phyloP scores from a whole-genome alignment of 2,797 vertebrate species.

The Nyctalus aviator region DNA sequence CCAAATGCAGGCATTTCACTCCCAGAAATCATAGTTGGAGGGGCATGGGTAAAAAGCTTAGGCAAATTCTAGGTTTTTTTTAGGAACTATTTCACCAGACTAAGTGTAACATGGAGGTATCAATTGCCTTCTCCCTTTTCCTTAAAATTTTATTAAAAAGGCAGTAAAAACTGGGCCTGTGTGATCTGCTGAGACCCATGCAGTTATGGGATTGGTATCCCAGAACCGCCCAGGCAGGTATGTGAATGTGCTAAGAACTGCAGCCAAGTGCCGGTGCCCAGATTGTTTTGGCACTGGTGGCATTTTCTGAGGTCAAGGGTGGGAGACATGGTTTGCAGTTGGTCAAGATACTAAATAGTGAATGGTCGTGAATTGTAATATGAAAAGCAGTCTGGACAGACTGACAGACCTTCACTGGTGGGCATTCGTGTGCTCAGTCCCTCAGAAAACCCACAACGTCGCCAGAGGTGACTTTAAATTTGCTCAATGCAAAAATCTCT shows the following conservation, averaged over 20 bases:
- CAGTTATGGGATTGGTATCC: not conserved
- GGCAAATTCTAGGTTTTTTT: conserved; percentile 40
- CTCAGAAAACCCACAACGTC: not conserved
- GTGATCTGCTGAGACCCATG: not conserved
- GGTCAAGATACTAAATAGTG: not conserved
- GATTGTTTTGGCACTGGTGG: not conserved
- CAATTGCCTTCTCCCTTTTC: not conserved
- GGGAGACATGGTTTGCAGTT: not conserved
- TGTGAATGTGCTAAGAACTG: not conserved
- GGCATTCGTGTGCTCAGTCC: not conserved
- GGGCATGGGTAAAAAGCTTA: not conserved
- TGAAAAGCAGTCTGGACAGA: not conserved
- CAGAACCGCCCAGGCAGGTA: not conserved
- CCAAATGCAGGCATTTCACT: conserved; percentile 48
- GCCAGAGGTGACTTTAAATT: not conserved
- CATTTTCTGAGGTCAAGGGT: not conserved
- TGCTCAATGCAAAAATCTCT: not conserved
- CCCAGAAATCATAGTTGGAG: not conserved
- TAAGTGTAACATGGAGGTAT: not conserved
- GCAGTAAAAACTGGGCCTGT: not conserved
- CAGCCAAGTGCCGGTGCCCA: not conserved
- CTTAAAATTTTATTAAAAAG: not conserved
- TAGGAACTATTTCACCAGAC: conserved; percentile 2
- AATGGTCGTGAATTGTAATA: not conserved
- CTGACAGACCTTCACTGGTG: not conserved